Conservation (phyloP, 2,113 vertebrate species). For the Microtus pennsylvanicus region DNA sequence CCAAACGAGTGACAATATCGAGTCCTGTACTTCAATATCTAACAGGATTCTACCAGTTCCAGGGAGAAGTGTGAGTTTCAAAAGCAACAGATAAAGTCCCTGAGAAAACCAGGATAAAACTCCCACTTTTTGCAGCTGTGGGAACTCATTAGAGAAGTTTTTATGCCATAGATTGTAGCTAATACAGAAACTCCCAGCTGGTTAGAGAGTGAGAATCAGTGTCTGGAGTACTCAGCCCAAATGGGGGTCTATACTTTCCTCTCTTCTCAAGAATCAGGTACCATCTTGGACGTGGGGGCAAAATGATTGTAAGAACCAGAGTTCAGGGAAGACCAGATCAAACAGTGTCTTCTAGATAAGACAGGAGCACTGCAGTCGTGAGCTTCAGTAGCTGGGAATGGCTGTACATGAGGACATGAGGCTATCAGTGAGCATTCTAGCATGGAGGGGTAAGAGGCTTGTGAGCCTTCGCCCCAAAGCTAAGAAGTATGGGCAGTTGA, state of each 20-base stretch:
- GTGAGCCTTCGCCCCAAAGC: not conserved
- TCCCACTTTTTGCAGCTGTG: not conserved
- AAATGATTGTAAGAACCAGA: not conserved
- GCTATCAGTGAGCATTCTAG: not conserved
- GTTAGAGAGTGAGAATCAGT: not conserved
- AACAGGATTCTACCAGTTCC: not conserved
- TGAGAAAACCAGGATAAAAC: not conserved
- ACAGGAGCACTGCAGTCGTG: not conserved
- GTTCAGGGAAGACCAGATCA: not conserved
- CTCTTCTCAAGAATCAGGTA: not conserved
- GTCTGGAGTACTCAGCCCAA: not conserved
- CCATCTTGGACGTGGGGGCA: not conserved
- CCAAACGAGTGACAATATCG: not conserved
- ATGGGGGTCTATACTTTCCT: not conserved
- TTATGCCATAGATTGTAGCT: not conserved
- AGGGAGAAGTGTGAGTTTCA: not conserved
- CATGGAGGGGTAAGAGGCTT: not conserved
- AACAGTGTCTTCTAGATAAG: not conserved
- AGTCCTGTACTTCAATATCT: not conserved
- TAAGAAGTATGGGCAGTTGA: not conserved
- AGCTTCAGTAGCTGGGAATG: not conserved
- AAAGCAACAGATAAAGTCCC: not conserved
- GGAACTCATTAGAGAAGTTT: not conserved
- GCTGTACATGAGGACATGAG: not conserved
- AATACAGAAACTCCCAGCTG: not conserved